Conservation (phyloP, 2,797 vertebrate species). For the Scolopax rusticola region DNA sequence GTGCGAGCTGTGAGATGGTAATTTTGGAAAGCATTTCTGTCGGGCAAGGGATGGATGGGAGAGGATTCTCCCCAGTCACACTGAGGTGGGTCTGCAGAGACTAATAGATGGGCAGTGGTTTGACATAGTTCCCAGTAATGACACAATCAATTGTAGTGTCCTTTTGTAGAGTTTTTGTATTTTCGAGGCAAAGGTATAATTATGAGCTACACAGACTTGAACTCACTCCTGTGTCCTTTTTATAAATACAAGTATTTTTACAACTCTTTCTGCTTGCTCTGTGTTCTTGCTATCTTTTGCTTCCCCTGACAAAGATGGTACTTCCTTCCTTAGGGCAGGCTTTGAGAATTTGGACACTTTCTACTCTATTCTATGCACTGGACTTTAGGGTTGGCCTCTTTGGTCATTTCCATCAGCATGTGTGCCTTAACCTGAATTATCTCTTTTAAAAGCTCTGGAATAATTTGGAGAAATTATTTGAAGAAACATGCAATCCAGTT, state of each 20-base stretch:
- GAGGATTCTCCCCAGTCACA: background rate
- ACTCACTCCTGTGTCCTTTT: background rate
- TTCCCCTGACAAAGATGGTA: background rate
- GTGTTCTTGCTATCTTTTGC: background rate
- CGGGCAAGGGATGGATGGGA: background rate
- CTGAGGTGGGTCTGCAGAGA: background rate
- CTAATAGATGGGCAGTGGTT: background rate
- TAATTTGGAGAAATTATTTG: background rate
- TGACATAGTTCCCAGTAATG: background rate
- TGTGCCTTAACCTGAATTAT: background rate
- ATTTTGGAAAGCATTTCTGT: background rate
- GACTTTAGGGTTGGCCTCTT: background rate
- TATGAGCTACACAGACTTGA: background rate
- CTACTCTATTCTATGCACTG: background rate
- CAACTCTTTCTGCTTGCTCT: background rate
- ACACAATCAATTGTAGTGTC: background rate
- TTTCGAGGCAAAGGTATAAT: background rate
- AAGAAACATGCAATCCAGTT: background rate
- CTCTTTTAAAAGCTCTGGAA: background rate
- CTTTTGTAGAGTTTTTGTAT: background rate
- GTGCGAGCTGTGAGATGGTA: background rate
- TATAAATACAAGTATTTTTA: rapidly evolving
- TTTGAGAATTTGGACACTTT: background rate
- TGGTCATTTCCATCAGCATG: background rate
- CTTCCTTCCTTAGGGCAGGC: background rate